phyloP scores from a whole-genome alignment of 2,113 vertebrate species.

The Suricata suricatta region DNA sequence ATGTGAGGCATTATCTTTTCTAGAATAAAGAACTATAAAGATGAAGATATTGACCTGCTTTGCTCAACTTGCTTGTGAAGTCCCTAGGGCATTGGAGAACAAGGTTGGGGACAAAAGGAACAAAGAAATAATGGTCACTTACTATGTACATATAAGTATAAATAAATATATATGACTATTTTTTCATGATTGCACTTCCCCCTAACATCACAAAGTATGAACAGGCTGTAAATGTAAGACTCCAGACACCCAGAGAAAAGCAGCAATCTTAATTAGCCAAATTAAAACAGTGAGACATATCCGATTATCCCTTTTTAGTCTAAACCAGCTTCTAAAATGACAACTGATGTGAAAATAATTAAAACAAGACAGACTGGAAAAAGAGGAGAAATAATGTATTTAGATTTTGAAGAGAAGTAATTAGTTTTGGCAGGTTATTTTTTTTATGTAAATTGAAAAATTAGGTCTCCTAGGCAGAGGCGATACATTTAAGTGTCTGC shows the following conservation, averaged over 20 bases:
- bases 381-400: slow-evolving; percentile 84
- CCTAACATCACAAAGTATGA: slow-evolving; percentile 31
- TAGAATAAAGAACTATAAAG: not conserved
- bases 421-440: slow-evolving; percentile 88
- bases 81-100: not conserved
- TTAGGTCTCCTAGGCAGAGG: slow-evolving; percentile 78
- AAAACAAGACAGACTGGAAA: slow-evolving; percentile 83
- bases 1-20: not conserved
- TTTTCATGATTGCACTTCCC: slow-evolving; percentile 34
- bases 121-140: not conserved
- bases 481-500: slow-evolving; percentile 71
- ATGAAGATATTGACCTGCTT: not conserved
- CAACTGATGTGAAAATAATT: slow-evolving; percentile 88
- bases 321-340: slow-evolving; percentile 83
- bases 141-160: not conserved
- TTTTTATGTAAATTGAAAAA: slow-evolving; percentile 89
- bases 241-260: slow-evolving; percentile 80
- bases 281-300: slow-evolving; percentile 84
- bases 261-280: slow-evolving; percentile 83
- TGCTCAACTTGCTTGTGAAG: not conserved
- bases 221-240: slow-evolving; percentile 60
- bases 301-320: slow-evolving; percentile 84
- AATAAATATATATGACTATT: not conserved
- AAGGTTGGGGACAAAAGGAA: not conserved
- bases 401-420: slow-evolving; percentile 86